Percentiles rank a stretch among this genome's conserved stretches.
Evolutionary conservation across 1,140 invertebrate genomes (phyloP).

Genomic region (Chelonus insularis): DNA sequence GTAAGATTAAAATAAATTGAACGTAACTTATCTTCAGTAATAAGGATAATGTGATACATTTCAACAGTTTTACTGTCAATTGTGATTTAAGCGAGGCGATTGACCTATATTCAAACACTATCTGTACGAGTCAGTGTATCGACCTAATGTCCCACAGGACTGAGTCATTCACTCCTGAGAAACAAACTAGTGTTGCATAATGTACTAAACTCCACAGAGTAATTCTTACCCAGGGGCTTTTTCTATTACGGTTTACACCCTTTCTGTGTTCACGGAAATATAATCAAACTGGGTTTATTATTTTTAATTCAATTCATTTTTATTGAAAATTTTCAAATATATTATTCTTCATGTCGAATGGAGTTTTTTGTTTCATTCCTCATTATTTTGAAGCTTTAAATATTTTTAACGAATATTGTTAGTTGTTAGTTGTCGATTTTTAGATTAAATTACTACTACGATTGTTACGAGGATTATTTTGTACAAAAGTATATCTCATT

Average conservation of each 20-base stretch:
- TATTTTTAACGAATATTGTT: too few relatives aligned
- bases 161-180: conserved; percentile 23
- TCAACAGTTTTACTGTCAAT: neutral
- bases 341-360: too few relatives aligned
- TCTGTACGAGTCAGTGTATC: conserved; percentile 7
- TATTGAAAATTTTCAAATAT: too few relatives aligned
- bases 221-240: conserved; percentile 7
- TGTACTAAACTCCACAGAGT: conserved; percentile 7
- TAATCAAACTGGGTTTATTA: too few relatives aligned
- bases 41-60: neutral
- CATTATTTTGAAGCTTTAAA: too few relatives aligned
- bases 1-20: neutral
- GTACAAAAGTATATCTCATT: too few relatives aligned
- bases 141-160: conserved; percentile 24
- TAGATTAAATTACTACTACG: too few relatives aligned
- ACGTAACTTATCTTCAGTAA: neutral
- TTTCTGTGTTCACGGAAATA: too few relatives aligned
- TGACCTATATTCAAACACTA: conserved; percentile 14
- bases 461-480: too few relatives aligned
- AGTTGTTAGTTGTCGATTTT: too few relatives aligned
- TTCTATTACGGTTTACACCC: neutral
- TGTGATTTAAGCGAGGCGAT: neutral
- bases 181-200: conserved; percentile 21
- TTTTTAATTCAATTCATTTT: too few relatives aligned
- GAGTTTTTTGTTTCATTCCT: too few relatives aligned